Base-by-base conservation (phyloP, 2,888 invertebrate species). In the Cryptocephalus moraei region DNA sequence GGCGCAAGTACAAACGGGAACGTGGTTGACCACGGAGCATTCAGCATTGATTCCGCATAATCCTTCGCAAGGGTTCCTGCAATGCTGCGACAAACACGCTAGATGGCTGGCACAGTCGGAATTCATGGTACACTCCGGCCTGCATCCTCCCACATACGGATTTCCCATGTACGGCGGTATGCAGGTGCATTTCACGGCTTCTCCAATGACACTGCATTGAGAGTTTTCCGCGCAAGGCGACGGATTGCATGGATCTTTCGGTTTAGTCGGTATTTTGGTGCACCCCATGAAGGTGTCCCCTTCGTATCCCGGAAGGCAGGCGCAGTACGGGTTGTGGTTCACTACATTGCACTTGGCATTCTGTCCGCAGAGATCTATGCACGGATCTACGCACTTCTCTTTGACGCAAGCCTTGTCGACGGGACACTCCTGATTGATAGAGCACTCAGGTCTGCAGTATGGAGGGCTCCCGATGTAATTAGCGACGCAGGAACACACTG, bases 91-190 rank as follows among this genome's bases (percentile, higher is more conserved):
- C 41, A 90, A 75, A 65, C 91, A 91, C 34, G 89, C 82, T 51
- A 87, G 71, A 60, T 83, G 77, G 55, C 80, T 81, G 8, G 85
- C 77, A 65, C 91, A 91, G 62, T 91, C 90, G 0, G 86, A 79
- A 66, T 85, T 89, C 54, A 82, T 80, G 9, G 84, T 79, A 67
- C 91, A 91, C 71, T 91, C 91, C 2, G 91, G 91, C 52, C 85
- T 77, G 62, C 91, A 92, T 33, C 90, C 90, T 12, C 86, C 84
- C 11, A 80, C 79, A 63, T 89, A 91, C 4, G 91, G 90, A 72
- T 92, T 88, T 8, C 91, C 91, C 52, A 87, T 81, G 62, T 90
- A 89, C 4, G 90, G 90, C 48, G 90, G 86, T 62, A 91, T 87
- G 62, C 91, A 92, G n/a, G 78, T 76, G 66, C 92, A 92, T 56